A percentile compares a stretch with the other conserved stretches of the same genome.
phyloP scores from a whole-genome alignment of 1,140 invertebrate genomes.

The Temnothorax curvispinosus region DNA sequence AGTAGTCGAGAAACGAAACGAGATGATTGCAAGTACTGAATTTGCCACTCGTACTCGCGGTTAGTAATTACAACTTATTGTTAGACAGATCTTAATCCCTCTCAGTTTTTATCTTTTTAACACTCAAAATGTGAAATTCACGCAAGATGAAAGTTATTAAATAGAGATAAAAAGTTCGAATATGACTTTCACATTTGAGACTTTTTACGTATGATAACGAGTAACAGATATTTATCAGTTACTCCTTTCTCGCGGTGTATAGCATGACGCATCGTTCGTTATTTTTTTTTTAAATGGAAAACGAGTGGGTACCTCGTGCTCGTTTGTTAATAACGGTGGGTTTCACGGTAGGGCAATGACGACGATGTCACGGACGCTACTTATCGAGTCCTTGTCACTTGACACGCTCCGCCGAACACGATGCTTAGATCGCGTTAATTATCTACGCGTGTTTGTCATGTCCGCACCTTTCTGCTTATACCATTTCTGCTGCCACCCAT shows the following conservation, averaged over 20 bases:
- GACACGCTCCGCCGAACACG: constrained; percentile 68
- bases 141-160: neutral
- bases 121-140: neutral
- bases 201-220: neutral
- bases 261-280: neutral
- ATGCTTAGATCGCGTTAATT: constrained; percentile 80
- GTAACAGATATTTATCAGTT: constrained; percentile 31
- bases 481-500: constrained; percentile 48
- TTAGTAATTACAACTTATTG: neutral
- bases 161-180: neutral
- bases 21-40: neutral
- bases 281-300: neutral
- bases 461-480: constrained; percentile 25
- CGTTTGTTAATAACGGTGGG: constrained; percentile 6
- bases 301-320: neutral
- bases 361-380: constrained; percentile 62
- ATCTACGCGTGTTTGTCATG: constrained; percentile 72
- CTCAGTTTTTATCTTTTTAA: constrained; percentile 33
- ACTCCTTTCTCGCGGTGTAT: neutral
- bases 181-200: neutral
- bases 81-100: constrained; percentile 19
- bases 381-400: constrained; percentile 70
- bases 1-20: constrained; percentile 8
- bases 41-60: neutral
- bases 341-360: constrained; percentile 68